Base-by-base conservation (phyloP, 2,113 vertebrate species). In the Cyphomyrus discorhynchus region DNA sequence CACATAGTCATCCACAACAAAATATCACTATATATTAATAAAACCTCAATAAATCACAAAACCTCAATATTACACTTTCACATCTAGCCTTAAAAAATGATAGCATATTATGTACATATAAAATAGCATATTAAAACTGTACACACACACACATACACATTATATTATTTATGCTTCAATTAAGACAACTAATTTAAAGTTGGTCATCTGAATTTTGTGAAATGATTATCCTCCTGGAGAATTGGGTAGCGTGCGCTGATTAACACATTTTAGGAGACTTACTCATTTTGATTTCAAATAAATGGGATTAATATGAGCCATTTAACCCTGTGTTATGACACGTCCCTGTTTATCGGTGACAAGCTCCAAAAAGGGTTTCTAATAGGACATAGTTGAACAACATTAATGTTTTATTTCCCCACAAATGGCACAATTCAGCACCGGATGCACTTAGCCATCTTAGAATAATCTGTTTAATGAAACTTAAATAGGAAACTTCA, bases 321-420 rank as follows among this genome's bases (percentile, higher is more conserved):
- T 92, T 92, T 93, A 91, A 90, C 89, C 90, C 89, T 91, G 91
- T 90, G 90, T 90, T 77, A 90, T 91, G 91, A 91, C 91, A 91
- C 53, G 46, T 66, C 46, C 91, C 90, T 88, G 82, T 90, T 91
- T 91, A 89, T 91, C 90, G 88, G 89, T 80, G 80, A 90, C 85
- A 90, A 84, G 90, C 45, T 70, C 88, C 90, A 45, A 90, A 92
- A 90, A 70, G 89, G 90, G 77, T 89, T 93, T 91, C 90, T 88
- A 31, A 52, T 47, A n/a, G 90, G 70, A 74, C 91, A 89, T 90
- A 90, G 90, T 89, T 92, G 53, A 89, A 91, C 90, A 89, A 91
- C 89, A 91, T 85, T 92, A 91, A 87, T 89, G 58, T 89, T 92
- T 91, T 91, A 90, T 89, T 62, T 89, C 83, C 74, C 88, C 90